Conservation (phyloP, 2,797 vertebrate genomes). For the Labroides dimidiatus region DNA sequence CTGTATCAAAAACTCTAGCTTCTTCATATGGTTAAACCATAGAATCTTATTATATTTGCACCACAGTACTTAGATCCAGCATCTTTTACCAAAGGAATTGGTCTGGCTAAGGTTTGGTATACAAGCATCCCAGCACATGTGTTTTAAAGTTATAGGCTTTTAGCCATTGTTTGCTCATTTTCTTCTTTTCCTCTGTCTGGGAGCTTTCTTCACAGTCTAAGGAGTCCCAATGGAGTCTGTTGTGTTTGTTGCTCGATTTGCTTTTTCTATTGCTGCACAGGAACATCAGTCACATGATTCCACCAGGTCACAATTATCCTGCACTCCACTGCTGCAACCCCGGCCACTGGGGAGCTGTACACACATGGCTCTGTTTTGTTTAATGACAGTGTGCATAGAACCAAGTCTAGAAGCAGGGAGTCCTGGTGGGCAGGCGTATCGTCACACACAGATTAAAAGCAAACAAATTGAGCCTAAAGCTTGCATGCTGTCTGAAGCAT, state of each 20-base stretch:
- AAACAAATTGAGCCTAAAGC: slow-evolving; percentile 64
- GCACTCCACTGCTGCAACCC: slow-evolving; percentile 55
- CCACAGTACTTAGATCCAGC: slow-evolving; percentile 19
- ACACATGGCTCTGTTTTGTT: slow-evolving; percentile 80
- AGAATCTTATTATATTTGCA: slow-evolving; percentile 43
- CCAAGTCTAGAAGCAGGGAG: slow-evolving; percentile 49
- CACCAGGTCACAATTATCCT: slow-evolving; percentile 78
- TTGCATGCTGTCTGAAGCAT: slow-evolving; percentile 48
- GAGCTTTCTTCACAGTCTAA: slow-evolving; percentile 52
- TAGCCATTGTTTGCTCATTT: slow-evolving; percentile 66
- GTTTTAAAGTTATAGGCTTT: slow-evolving; percentile 53
- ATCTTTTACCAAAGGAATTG: slow-evolving; percentile 33
- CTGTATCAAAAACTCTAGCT: slow-evolving; percentile 29
- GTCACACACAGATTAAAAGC: slow-evolving; percentile 69
- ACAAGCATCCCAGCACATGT: slow-evolving; percentile 35
- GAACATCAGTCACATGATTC: slow-evolving; percentile 67
- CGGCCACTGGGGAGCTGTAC: slow-evolving; percentile 59
- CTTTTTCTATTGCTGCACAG: slow-evolving; percentile 58
- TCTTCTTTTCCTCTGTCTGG: slow-evolving; percentile 48
- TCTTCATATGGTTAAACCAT: slow-evolving; percentile 44
- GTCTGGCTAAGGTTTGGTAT: slow-evolving; percentile 39
- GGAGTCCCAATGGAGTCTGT: slow-evolving; percentile 55
- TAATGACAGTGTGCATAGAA: slow-evolving; percentile 67
- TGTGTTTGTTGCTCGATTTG: slow-evolving; percentile 65
- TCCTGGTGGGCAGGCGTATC: slow-evolving; percentile 62